Evolutionary conservation across 2,113 vertebrate genomes (phyloP).

Genomic region (Diadophis punctatus): DNA sequence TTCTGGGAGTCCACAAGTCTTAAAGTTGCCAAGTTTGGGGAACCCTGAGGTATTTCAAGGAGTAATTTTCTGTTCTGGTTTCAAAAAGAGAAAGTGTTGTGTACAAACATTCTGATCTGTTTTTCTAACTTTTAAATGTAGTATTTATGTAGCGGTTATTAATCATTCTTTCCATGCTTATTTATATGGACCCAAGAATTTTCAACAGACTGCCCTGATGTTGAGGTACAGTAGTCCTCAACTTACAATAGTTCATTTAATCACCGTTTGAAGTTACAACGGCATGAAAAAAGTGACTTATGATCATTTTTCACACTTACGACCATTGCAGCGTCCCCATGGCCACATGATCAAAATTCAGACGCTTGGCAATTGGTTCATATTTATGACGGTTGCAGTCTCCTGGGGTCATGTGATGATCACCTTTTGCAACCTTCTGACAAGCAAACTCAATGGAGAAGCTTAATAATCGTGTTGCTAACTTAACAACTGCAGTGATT

Average conservation of each 20-base stretch:
- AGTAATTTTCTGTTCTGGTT: not conserved
- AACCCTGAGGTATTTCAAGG: not conserved
- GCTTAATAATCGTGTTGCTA: not conserved
- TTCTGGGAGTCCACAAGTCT: no score
- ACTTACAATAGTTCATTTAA: not conserved
- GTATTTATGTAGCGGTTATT: not conserved
- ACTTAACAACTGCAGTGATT: not conserved
- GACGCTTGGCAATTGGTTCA: not conserved
- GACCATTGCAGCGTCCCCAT: not conserved
- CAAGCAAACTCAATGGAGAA: not conserved
- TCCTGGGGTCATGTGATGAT: not conserved
- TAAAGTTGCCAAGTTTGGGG: no score
- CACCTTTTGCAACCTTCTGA: not conserved
- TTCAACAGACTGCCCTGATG: not conserved
- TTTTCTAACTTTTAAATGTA: not conserved
- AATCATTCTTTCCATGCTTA: not conserved
- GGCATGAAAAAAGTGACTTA: not conserved
- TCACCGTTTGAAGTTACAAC: not conserved
- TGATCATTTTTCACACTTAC: not conserved
- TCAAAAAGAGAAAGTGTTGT: not conserved
- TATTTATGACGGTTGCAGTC: not conserved
- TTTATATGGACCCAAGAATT: not conserved
- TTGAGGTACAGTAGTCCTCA: not conserved
- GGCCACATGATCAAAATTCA: not conserved
- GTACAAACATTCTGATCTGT: not conserved